Evolutionary conservation across 2,888 invertebrate genomes (phyloP), one percentile per base, ranked within the genome.

Genomic region (Amphipyra berbera): DNA sequence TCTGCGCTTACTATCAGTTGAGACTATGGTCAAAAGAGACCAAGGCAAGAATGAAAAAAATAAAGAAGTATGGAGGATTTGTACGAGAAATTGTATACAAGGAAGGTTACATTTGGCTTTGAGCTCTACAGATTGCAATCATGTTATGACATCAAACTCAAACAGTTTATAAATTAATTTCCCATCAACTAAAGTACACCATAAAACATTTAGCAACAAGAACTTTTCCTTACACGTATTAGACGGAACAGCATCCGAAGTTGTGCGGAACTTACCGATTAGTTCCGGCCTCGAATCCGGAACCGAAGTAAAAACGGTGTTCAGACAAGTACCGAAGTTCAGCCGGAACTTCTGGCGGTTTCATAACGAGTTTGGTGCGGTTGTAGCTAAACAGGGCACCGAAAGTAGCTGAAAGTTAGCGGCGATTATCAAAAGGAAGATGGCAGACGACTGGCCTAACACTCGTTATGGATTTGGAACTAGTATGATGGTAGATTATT

Each of bases 231-330:
- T 45, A 47, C 65, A 64, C 61, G 68, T 66, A 64, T 60, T 67
- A 68, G 63, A 67, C 50, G 46, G 55, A 62, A 48, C 14, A 55
- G 33, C 47, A 57, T 57, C 55, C 54, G 41, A 84, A 84, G 81
- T 84, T 81, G 15, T 38, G 48, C 65, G 48, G 61, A 77, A 85
- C 79, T 83, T 84, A 61, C 66, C 76, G 82, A 85, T 85, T 84
- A 85, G 83, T 85, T 85, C 59, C 30, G 58, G 61, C 64, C 63
- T 69, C 71, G 76, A 81, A 76, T 65, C 76, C 59, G 79, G 73
- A 81, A 77, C 76, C 68, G 68, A 70, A 77, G 81, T 76, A 84
- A 84, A 84, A 84, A 84, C 65, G 77, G 62, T 78, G 61, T 61
- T 67, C 40, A 40, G 59, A 75, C 81, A 70, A 73, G 76, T 77